Percentiles rank a stretch among this genome's conserved stretches.
Evolutionary conservation across 2,888 invertebrate species (phyloP).

Genomic region (Tipula helvola): DNA sequence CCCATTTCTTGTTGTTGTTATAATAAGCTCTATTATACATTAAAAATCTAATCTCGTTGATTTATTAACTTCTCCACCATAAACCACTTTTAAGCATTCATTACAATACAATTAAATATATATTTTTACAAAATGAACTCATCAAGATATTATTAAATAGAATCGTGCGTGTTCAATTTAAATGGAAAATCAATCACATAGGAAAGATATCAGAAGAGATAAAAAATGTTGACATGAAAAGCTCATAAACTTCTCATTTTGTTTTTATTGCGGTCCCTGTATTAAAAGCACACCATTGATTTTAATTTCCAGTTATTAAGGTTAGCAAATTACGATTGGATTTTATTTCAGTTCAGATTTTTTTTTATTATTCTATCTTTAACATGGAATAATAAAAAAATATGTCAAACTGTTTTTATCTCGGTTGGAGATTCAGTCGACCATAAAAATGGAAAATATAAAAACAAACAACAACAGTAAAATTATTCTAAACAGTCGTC

Average conservation of each 20-base stretch:
- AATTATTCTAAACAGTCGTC: not conserved
- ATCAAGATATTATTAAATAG: not conserved
- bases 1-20: not conserved
- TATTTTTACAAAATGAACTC: not conserved
- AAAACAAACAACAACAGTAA: not conserved
- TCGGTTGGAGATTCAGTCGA: not conserved
- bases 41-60: not conserved
- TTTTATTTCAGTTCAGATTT: not conserved
- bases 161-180: not conserved
- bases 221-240: not conserved
- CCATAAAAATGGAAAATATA: not conserved
- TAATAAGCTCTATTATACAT: not conserved
- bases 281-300: not conserved
- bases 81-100: not conserved
- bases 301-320: not conserved
- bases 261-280: not conserved
- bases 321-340: not conserved
- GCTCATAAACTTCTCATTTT: not conserved
- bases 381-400: not conserved
- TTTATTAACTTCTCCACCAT: not conserved
- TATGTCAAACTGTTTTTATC: not conserved
- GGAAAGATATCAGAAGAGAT: not conserved
- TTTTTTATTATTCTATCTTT: not conserved
- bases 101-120: not conserved
- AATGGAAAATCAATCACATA: not conserved